Evolutionary conservation across 2,113 vertebrate species (phyloP), one percentile per base, ranked within the genome.

Genomic region (Pteronura brasiliensis): DNA sequence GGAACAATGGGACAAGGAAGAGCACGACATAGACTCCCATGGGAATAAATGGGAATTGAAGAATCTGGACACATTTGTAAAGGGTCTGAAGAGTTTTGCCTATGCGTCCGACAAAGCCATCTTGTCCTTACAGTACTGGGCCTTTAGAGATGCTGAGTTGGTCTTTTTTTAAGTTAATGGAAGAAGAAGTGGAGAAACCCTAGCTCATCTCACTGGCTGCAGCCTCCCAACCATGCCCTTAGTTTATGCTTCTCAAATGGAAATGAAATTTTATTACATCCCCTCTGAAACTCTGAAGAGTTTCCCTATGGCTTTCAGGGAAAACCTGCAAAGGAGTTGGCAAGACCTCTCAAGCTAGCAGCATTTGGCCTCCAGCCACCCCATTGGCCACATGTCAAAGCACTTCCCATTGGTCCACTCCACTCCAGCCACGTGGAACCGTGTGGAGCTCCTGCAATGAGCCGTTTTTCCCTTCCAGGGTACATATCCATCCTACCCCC

Each of bases 191-290:
- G 31, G 52, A 85, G 42, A 20, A 74, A 81, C 59, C 36, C 59
- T 47, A 55, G 27, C 8, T 59, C 25, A 85, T 72, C 42, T 77
- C 29, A 10, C 23, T 31, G 2, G 4, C 36, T 72, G 59, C 34
- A 55, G 59, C 29, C n/a, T 92, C 71, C 55, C 55, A 42, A 14
- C 1, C 1, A 3, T 4, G 25, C 17, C 84, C 49, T 20, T 10
- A 25, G 11, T 77, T 93, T 69, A 85, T 49, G 17, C 25, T 72
- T 93, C 57, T 67, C 39, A 97, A 72, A 83, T 31, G 52, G 14
- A n/a, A 92, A 69, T 27, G 44, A 15, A 71, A 91, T 36, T 91
- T 11, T 67, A 82, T 36, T 23, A n/a, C 15, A 6, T 47, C 63
- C 17, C 80, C 77, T 76, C 17, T 85, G 44, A 88, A 96, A 92